Evolutionary conservation across 2,888 invertebrate genomes (phyloP).

Genomic region (Amitus sp.): DNA sequence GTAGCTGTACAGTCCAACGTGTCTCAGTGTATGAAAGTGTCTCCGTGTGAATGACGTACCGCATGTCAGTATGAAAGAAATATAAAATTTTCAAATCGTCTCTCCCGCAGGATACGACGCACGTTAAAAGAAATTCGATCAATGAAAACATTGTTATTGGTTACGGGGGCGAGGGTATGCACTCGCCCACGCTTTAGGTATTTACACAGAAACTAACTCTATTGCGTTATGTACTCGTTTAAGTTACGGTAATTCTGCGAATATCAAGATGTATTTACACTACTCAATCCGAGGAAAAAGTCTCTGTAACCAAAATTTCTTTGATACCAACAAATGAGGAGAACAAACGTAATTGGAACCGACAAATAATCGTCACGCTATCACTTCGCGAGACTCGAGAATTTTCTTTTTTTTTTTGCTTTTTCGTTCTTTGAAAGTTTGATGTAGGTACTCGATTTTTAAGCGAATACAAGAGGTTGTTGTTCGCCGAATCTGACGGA

Average conservation of each 20-base stretch:
- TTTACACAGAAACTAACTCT: slow-evolving; percentile 63
- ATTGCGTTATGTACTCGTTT: slow-evolving; percentile 61
- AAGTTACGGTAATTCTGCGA: slow-evolving; percentile 60
- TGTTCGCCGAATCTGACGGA: slow-evolving; percentile 44
- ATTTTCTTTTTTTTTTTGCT: slow-evolving; percentile 13
- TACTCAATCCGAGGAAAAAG: slow-evolving; percentile 62
- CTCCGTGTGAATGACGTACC: slow-evolving; percentile 47
- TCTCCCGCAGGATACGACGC: slow-evolving; percentile 31
- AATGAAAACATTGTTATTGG: slow-evolving; percentile 63
- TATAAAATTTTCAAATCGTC: slow-evolving; percentile 56
- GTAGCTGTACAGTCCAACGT: slow-evolving; percentile 57
- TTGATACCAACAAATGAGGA: no score
- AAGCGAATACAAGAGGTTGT: slow-evolving; percentile 3
- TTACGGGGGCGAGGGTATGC: slow-evolving; percentile 60
- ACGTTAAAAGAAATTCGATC: slow-evolving; percentile 60
- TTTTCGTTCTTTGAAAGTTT: slow-evolving; percentile 1
- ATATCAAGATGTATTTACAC: slow-evolving; percentile 65
- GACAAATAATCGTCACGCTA: slow-evolving; percentile 55
- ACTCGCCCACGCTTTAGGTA: slow-evolving; percentile 55
- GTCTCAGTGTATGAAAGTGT: slow-evolving; percentile 46
- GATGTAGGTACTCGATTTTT: slow-evolving; percentile 6
- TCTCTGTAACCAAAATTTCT: slow-evolving; percentile 48
- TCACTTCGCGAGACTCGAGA: slow-evolving; percentile 46
- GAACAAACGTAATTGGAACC: slow-evolving; percentile 47
- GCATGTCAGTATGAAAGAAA: slow-evolving; percentile 50